Conservation (phyloP, 2,888 invertebrate genomes). For the Nezara viridula region DNA sequence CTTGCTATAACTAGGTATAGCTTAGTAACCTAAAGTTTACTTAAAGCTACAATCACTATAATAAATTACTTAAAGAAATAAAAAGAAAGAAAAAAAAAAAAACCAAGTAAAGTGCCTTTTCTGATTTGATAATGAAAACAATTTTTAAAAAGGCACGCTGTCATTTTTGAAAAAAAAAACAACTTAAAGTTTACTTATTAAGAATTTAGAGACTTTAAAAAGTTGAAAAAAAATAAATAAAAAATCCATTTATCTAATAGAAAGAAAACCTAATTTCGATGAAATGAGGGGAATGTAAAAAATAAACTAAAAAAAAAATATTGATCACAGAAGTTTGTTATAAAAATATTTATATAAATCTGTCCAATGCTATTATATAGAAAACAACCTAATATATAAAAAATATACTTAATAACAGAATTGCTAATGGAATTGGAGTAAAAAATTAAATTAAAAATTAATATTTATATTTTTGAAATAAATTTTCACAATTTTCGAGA, state of each 20-base stretch:
- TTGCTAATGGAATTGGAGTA: neutral
- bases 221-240: neutral
- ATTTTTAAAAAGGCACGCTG: constrained; percentile 46
- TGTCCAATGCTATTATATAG: constrained; percentile 38
- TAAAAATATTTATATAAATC: constrained; percentile 59
- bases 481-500: neutral
- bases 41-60: constrained; percentile 47
- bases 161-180: neutral
- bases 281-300: constrained; percentile 48
- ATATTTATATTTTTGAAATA: constrained; percentile 3
- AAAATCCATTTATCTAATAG: neutral
- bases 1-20: constrained; percentile 47
- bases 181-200: neutral
- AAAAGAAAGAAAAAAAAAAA: neutral
- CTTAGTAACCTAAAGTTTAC: constrained; percentile 49
- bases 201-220: neutral
- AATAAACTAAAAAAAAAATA: constrained; percentile 47
- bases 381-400: constrained; percentile 27
- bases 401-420: constrained; percentile 24
- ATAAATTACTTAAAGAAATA: constrained; percentile 36
- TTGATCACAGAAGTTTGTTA: constrained; percentile 58
- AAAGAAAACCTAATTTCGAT: constrained; percentile 11
- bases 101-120: constrained; percentile 30
- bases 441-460: neutral
- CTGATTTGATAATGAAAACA: neutral